Evolutionary conservation across 2,113 vertebrate genomes (phyloP), one percentile per base, ranked within the genome.

Genomic region (Bufo bufo): DNA sequence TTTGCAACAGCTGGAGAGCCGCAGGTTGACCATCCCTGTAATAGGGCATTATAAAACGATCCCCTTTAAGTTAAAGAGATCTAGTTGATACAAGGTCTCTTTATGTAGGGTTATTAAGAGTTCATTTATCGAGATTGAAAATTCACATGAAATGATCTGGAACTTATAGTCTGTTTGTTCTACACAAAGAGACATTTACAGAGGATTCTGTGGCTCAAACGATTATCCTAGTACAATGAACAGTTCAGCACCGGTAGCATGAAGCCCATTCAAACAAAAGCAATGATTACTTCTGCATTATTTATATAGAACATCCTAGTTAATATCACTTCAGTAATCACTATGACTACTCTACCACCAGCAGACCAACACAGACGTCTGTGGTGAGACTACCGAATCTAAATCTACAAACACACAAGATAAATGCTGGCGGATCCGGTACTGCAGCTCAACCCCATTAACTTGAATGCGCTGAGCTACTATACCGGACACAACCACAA

Each of bases 131-230:
- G 33, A 33, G 33, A 33, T 33, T 33, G 33, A 3, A 49, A 10
- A 20, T 20, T 50, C 72, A 75, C 72, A 50, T 49, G 45, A 75
- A 75, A 75, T 50, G 72, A 75, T 75, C 72, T 75, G 72, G 47
- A 75, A 75, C 72, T 75, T 75, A 75, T 75, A 20, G 56, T 81
- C 79, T 61, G 56, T 63, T 63, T 43, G 16, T 19, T 16, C 13
- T 54, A 63, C 45, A 85, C 84, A 85, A 77, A 77, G 84, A 56
- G 12, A n/a, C 45, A 85, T 85, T 85, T 85, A 85, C 13, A 77
- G 16, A 43, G 58, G 72, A 63, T 85, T 75, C 54, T 14, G 33
- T 2, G 8, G 66, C 58, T 85, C 50, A 77, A 77, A 58, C 9
- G 84, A 77, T 85, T 65, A 77, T 61, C 33, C 56, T 3, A 50